Evolutionary conservation across 1,140 invertebrate species (phyloP), one percentile per base, ranked within the genome.

Genomic region (Drosophila insularis): DNA sequence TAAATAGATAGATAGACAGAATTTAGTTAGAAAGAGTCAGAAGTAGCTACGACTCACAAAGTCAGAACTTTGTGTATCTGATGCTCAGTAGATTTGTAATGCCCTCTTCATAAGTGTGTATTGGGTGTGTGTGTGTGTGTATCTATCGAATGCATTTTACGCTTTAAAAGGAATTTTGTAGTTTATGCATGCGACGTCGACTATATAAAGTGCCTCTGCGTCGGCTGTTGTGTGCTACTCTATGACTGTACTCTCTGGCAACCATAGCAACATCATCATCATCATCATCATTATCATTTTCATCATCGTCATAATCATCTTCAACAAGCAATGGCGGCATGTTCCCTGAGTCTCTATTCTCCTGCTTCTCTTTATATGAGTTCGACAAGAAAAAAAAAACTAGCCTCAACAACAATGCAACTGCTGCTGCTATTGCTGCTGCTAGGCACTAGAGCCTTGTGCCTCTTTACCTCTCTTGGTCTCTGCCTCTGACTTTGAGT

Each of bases 131-230:
- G 54, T 59, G 62, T 71, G 70, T 86, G 80, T 86, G 81, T 86
- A 87, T 86, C 81, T 86, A 87, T 86, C 75, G 81, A 81, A 86
- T 81, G 81, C 81, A 86, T 87, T 86, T 81, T 73, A 81, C 81
- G 81, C 81, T 87, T 86, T 86, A 76, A 86, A 86, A 86, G 81
- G 81, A 86, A 86, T 87, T 86, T 68, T 87, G 81, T 86, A 86
- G 78, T 86, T 86, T 86, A 86, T 86, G 81, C 82, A 86, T 81
- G 78, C 78, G 69, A 71, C 81, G 72, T 66, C 74, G 80, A 72
- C 82, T 74, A 76, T 87, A 75, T 79, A 76, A 74, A 78, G 78
- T 74, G 59, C 21, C 68, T 74, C 68, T 40, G 40, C 46, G 32
- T 17, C 46, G 7, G 21, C 32, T 50, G 43, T 35, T 50, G 50